These are phyloP conservation scores for Clamator glandarius DNA, from an alignment of 2,797 vertebrate species.

Conservation along the genomic window DNA sequence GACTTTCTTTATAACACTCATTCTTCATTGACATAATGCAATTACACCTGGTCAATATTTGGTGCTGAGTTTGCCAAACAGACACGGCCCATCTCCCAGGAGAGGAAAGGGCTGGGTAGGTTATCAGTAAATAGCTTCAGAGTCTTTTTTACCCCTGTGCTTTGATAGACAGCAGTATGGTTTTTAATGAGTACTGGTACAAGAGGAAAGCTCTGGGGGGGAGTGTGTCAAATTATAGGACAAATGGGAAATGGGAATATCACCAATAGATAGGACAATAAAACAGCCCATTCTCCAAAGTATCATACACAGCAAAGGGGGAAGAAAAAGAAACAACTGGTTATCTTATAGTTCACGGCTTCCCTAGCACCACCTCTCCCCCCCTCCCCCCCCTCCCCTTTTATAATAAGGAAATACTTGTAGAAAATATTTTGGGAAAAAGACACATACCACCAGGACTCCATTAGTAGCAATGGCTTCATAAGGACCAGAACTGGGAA, in stretches of 20 bases:
- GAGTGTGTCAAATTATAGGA: not conserved
- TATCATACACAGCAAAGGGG: not conserved
- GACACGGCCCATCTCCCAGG: not conserved
- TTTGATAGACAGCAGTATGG: not conserved
- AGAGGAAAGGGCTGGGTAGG: not conserved
- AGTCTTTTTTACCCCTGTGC: not conserved
- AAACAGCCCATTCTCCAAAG: not conserved
- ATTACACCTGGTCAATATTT: not conserved
- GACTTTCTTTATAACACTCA: not conserved
- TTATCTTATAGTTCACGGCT: not conserved
- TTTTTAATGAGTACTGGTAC: not conserved
- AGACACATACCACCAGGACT: constrained; percentile 83
- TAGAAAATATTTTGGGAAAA: not conserved
- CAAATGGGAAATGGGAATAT: not conserved
- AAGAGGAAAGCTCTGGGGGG: not conserved
- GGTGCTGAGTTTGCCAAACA: not conserved
- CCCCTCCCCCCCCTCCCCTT: not conserved
- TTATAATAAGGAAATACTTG: not conserved
- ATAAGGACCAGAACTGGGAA: constrained; percentile 76
- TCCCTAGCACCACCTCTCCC: not conserved
- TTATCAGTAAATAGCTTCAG: not conserved
- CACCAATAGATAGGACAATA: not conserved
- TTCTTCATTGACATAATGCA: not conserved
- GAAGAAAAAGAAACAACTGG: not conserved
- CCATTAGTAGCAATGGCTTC: constrained; percentile 83